phyloP scores from a whole-genome alignment of 2,113 vertebrate species.

The Rhinopithecus roxellana region DNA sequence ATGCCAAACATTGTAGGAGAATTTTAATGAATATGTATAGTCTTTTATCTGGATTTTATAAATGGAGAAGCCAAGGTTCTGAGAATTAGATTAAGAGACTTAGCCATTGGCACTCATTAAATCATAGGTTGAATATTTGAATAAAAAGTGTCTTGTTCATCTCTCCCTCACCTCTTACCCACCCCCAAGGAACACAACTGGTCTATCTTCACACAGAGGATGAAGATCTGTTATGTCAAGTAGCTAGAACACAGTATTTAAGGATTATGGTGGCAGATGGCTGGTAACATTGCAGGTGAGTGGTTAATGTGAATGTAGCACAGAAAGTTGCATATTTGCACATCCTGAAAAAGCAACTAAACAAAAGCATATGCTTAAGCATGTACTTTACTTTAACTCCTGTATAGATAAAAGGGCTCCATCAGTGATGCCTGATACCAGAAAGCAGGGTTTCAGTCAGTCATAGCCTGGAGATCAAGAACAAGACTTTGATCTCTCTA shows the following conservation, averaged over 20 bases:
- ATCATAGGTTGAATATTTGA: background rate
- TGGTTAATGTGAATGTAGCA: background rate
- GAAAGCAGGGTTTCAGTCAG: background rate
- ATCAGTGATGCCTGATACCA: background rate
- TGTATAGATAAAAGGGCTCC: background rate
- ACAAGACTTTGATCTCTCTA: background rate
- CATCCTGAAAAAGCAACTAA: background rate
- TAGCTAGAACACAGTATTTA: background rate
- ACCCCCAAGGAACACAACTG: background rate
- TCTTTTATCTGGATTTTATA: background rate
- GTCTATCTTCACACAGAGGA: background rate
- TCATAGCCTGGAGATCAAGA: background rate
- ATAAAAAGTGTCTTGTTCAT: background rate
- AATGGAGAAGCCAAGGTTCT: background rate
- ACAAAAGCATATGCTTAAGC: background rate
- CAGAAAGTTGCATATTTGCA: background rate
- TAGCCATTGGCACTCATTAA: background rate
- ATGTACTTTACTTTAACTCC: too few relatives aligned
- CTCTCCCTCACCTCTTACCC: rapidly evolving
- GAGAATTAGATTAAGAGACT: background rate
- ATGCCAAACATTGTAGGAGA: background rate
- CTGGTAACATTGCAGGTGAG: background rate
- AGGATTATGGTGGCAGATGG: background rate
- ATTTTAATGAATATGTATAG: background rate
- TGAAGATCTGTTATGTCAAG: background rate